phyloP scores from a whole-genome alignment of 1,140 invertebrate species.

The Trinorchestia longiramus region DNA sequence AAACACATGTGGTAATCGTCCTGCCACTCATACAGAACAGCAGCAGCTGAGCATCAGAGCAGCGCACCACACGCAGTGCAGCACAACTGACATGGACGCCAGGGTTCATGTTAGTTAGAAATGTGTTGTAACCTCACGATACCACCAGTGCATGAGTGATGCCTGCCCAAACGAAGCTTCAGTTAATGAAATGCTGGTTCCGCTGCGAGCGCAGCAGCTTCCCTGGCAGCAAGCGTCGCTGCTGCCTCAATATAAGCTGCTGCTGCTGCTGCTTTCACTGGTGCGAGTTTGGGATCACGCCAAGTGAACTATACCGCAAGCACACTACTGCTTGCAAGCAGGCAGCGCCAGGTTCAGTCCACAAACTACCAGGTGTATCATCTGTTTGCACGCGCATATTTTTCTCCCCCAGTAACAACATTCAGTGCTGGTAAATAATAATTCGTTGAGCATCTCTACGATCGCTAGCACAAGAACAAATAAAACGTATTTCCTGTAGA shows the following conservation, averaged over 20 bases:
- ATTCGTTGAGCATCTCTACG: background rate
- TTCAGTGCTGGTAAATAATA: background rate
- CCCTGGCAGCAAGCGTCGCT: background rate
- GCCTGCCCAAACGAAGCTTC: background rate
- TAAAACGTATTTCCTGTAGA: too few relatives aligned
- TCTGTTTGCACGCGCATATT: background rate
- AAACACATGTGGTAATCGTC: too few relatives aligned
- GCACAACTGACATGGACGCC: too few relatives aligned
- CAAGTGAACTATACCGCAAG: background rate
- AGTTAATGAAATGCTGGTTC: background rate
- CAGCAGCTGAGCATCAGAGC: too few relatives aligned
- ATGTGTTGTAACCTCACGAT: background rate
- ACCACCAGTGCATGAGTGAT: background rate
- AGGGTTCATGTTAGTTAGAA: too few relatives aligned
- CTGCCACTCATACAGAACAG: too few relatives aligned
- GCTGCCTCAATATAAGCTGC: background rate
- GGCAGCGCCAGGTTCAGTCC: background rate
- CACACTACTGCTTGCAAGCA: background rate
- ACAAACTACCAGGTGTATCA: background rate
- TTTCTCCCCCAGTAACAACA: background rate
- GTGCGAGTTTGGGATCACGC: background rate
- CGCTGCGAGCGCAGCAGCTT: background rate
- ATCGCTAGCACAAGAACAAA: too few relatives aligned
- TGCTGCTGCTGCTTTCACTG: background rate
- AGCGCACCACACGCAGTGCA: too few relatives aligned